These are phyloP conservation scores for Athalia circularis DNA, from an alignment of 2,888 invertebrate species.

Conservation along the genomic window DNA sequence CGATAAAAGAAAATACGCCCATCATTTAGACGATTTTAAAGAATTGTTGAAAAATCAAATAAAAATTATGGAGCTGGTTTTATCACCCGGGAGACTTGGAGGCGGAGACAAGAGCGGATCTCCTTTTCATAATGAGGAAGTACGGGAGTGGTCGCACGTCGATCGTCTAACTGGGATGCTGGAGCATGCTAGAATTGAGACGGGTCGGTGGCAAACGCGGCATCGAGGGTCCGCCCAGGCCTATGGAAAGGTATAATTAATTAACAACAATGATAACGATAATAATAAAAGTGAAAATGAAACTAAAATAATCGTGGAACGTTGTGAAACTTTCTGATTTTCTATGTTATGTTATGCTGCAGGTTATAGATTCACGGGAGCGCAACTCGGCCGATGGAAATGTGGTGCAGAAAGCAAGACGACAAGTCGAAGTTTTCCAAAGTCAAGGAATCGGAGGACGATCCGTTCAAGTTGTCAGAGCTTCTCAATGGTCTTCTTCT, in stretches of 20 bases:
- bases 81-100: constrained; percentile 61
- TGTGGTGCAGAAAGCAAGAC: constrained; percentile 71
- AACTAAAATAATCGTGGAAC: too few relatives aligned
- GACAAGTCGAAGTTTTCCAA: constrained; percentile 65
- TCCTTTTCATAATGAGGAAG: constrained; percentile 76
- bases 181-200: constrained; percentile 76
- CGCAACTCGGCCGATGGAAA: constrained; percentile 76
- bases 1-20: not conserved
- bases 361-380: constrained; percentile 77
- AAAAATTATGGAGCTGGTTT: constrained; percentile 62
- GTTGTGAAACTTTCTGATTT: not conserved
- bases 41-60: not conserved
- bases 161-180: constrained; percentile 77
- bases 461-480: constrained; percentile 62
- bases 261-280: not conserved
- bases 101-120: constrained; percentile 62
- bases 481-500: constrained; percentile 66
- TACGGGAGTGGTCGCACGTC: constrained; percentile 77
- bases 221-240: constrained; percentile 75
- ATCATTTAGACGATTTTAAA: not conserved
- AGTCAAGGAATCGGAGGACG: constrained; percentile 61
- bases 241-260: constrained; percentile 76
- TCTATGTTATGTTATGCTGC: constrained; percentile 54
- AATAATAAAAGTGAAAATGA: not conserved
- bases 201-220: constrained; percentile 76